Percentiles rank a stretch among this genome's conserved stretches.
Evolutionary conservation across 1,140 invertebrate species (phyloP).

Genomic region (Neodiprion fabricii): DNA sequence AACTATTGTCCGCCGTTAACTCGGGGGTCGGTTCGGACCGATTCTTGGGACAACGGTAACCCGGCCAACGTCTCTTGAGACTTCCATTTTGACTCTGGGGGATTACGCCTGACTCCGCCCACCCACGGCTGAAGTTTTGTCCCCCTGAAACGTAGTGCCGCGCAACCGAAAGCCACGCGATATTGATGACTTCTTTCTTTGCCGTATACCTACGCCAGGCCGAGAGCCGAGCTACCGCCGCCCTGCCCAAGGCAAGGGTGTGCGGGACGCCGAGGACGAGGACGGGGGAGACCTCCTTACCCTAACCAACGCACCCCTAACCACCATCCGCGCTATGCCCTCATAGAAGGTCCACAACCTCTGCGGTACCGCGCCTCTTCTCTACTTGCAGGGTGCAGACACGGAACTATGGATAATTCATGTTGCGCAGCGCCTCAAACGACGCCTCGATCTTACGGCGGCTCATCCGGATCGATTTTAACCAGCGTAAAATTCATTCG

Average conservation of each 20-base stretch:
- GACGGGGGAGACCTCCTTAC: no score
- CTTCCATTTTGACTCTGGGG: slow-evolving; percentile 63
- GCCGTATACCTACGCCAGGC: neutral
- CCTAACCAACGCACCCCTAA: no score
- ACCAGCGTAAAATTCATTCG: no score
- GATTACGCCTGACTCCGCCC: slow-evolving; percentile 63
- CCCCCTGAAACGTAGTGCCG: slow-evolving; percentile 40
- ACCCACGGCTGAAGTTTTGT: slow-evolving; percentile 55
- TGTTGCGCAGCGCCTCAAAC: no score
- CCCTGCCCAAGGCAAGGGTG: neutral
- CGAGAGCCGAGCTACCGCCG: neutral
- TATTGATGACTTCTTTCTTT: slow-evolving; percentile 57
- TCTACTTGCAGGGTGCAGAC: no score
- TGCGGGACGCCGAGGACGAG: neutral
- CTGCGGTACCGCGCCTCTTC: no score
- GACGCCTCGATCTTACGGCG: no score
- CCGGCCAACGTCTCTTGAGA: slow-evolving; percentile 53
- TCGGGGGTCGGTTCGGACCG: slow-evolving; percentile 24
- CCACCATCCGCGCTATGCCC: no score
- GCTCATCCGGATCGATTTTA: no score
- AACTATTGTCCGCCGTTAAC: slow-evolving; percentile 41
- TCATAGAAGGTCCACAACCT: no score
- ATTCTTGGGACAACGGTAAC: slow-evolving; percentile 45
- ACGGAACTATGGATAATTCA: no score
- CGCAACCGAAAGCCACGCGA: slow-evolving; percentile 54